Percentiles rank a stretch among this genome's conserved stretches.
These are phyloP conservation scores for Tortrix viridana DNA, from an alignment of 2,888 invertebrate species.

Conservation along the genomic window DNA sequence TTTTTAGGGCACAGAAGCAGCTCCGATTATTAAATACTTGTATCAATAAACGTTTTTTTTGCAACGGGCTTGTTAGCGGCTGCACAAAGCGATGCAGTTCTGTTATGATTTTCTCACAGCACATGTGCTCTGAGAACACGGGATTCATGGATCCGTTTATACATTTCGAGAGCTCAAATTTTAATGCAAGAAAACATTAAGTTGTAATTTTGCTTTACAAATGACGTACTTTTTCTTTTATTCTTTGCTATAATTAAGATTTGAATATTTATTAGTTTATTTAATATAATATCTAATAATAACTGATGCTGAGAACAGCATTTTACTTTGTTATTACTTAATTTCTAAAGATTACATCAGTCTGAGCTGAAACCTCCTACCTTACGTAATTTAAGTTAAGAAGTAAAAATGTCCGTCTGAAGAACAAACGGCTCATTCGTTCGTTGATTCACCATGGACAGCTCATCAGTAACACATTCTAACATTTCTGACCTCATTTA, in stretches of 20 bases:
- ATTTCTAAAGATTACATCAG: too few species aligned
- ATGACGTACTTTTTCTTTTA: too few species aligned
- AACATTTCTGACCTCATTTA: neutral
- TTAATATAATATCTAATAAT: too few species aligned
- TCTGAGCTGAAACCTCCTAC: too few species aligned
- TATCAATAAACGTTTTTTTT: constrained; percentile 37
- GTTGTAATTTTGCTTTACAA: too few species aligned
- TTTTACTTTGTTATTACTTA: too few species aligned
- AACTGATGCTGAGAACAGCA: too few species aligned
- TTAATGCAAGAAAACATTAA: too few species aligned
- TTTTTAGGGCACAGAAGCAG: constrained; percentile 24
- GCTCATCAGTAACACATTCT: neutral
- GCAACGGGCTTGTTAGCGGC: constrained; percentile 48
- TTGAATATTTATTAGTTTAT: too few species aligned
- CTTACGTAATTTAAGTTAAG: too few species aligned
- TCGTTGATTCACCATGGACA: neutral
- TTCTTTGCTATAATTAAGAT: too few species aligned
- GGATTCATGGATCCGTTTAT: constrained; percentile 50
- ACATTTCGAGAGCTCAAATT: too few species aligned
- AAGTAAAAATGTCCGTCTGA: neutral
- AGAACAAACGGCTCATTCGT: constrained; percentile 2
- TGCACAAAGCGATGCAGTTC: constrained; percentile 66
- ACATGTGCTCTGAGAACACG: constrained; percentile 56
- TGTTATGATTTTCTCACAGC: constrained; percentile 75
- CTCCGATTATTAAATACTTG: constrained; percentile 21